These are phyloP conservation scores for Oreochromis tanganicae DNA, from an alignment of 2,113 vertebrate species.

Conservation along the genomic window DNA sequence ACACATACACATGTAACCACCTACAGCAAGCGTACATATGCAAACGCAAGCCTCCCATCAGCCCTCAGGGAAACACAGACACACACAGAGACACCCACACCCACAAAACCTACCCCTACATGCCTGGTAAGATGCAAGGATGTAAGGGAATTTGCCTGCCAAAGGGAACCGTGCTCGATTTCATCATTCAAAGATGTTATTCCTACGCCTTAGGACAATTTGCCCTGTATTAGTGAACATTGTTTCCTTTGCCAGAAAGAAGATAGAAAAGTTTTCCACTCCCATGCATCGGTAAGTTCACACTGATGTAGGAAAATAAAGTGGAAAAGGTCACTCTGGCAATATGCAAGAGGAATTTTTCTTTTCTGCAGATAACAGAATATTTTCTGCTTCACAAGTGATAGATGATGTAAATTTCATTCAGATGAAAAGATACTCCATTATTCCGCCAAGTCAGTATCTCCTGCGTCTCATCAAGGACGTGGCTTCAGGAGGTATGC, in stretches of 20 bases:
- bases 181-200: constrained; percentile 63
- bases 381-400: constrained; percentile 24
- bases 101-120: constrained; percentile 26
- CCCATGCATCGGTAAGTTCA: constrained; percentile 1
- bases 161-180: constrained; percentile 47
- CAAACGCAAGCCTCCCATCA: constrained; percentile 7
- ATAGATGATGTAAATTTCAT: constrained; percentile 40
- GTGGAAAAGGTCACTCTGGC: constrained; percentile 32
- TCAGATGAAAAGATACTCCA: constrained; percentile 36
- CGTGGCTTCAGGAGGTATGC: not conserved
- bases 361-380: constrained; percentile 3
- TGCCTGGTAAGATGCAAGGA: constrained; percentile 48
- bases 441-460: constrained; percentile 5
- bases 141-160: constrained; percentile 57
- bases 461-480: constrained; percentile 16
- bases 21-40: constrained; percentile 11
- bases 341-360: constrained; percentile 1
- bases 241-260: constrained; percentile 32
- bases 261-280: constrained; percentile 38
- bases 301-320: constrained; percentile 5
- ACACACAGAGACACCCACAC: not conserved
- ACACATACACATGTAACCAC: constrained; percentile 23
- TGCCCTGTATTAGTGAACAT: constrained; percentile 28
- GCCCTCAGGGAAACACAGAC: constrained; percentile 19
- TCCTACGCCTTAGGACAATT: constrained; percentile 51